Base-by-base conservation (phyloP, 2,113 vertebrate species). In the Toxotes jaculatrix region DNA sequence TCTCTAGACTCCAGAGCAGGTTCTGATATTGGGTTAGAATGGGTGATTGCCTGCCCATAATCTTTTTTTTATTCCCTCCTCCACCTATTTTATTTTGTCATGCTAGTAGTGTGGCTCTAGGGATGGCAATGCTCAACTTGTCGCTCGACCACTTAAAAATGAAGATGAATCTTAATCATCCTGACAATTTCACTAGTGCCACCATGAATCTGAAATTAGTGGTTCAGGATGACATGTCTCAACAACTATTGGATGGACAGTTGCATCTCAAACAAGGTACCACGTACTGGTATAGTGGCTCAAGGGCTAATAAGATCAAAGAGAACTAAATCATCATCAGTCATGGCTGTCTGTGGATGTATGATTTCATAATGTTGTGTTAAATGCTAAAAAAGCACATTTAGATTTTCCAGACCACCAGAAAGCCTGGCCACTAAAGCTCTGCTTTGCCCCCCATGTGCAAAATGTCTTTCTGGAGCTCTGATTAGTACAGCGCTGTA, bases 401-500 rank as follows among this genome's bases (percentile, higher is more conserved):
- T 82, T 69, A 36, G 57, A 81, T 80, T 79, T 83, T 88, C 76
- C 71, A 83, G 74, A 72, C 60, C 84, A 87, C 60, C 79, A 76
- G 23, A 84, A 56, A 40, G 73, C 81, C 73, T 31, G 56, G 32
- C 16, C n/a, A 17, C 72, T 56, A 23, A 77, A 68, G 59, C 34
- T 40, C 47, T 27, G n/a, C n/a, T 12, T 49, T 43, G n/a, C 71
- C 7, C 31, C 31, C 36, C 14, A 5, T 43, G 43, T 60, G 80
- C 40, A 55, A 76, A 53, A 71, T 79, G 6, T 69, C 8, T 64
- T 8, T 77, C 43, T 55, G 59, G 66, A 34, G 63, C 65, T 86
- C 70, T 75, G 83, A 92, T 91, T 91, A 87, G 85, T 77, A 78
- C 64, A 71, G 65, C 69, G 34, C 64, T 68, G 75, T 59, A 77